Base-by-base conservation (phyloP, 2,797 vertebrate genomes). In the Halcyon smyrnensis region DNA sequence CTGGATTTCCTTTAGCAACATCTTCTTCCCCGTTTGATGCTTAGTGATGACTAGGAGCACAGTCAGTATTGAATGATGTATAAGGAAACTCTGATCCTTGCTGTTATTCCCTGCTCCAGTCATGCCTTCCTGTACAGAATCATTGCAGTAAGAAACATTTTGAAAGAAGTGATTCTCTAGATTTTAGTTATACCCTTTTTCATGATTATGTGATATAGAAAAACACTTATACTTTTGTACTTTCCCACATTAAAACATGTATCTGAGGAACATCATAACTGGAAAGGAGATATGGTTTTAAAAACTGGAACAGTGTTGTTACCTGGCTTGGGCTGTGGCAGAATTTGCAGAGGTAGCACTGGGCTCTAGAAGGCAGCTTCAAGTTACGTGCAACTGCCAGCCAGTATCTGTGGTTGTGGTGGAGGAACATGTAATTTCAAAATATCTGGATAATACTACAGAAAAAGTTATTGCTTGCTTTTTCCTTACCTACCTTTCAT, bases 141-240 rank as follows among this genome's bases (percentile, higher is more conserved):
- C 21, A 59, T 34, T 48, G 54, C 9, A 80, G 37, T 57, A 71
- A 62, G 9, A 91, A 76, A 5, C 18, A 65, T 67, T 89, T 87
- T 62, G 79, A 85, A 90, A 39, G 12, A 82, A 90, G 13, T 7
- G 13, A 53, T 73, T 73, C 39, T 37, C 16, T 46, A 63, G n/a
- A 39, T 62, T 90, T 89, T 78, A 53, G 24, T 84, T 54, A 57
- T 23, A 87, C 41, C 4, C 8, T 91, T 92, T 92, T 84, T 64
- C 28, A 21, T 56, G 21, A 68, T 36, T 48, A 8, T 48, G 13
- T 45, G 60, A 28, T 28, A 57, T 18, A 46, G 37, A 74, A 51
- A 86, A 84, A 8, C 15, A 88, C 27, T 76, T 75, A 41, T 14
- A 37, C 43, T 84, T 20, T 77, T 59, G 41, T 69, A 14, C 30